phyloP scores from a whole-genome alignment of 1,140 invertebrate species.

The Drosophila ercepeae region DNA sequence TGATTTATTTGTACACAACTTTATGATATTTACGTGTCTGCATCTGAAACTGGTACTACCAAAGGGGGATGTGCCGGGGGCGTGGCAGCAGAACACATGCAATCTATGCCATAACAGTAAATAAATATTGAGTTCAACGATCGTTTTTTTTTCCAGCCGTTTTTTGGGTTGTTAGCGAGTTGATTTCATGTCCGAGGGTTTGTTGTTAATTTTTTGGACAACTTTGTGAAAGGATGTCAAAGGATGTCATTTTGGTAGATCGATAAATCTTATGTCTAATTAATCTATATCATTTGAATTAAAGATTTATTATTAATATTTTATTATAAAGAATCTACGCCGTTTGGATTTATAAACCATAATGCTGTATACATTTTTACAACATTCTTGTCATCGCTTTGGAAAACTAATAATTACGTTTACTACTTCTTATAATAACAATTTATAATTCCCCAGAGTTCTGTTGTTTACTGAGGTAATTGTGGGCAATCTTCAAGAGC shows the following conservation, averaged over 20 bases:
- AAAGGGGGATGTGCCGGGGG: not conserved
- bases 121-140: slow-evolving; percentile 30
- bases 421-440: not conserved
- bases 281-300: not conserved
- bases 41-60: slow-evolving; percentile 1
- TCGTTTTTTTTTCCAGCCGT: slow-evolving; percentile 5
- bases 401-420: not conserved
- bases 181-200: not conserved
- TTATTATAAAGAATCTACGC: not conserved
- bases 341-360: not conserved
- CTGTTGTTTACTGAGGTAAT: slow-evolving; percentile 1
- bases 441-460: not conserved
- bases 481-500: slow-evolving; percentile 2
- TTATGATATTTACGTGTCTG: slow-evolving; percentile 78
- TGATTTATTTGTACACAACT: slow-evolving; percentile 79
- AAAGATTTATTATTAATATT: not conserved
- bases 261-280: too few relatives aligned
- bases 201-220: not conserved
- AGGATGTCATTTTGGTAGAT: not conserved
- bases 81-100: slow-evolving; percentile 12
- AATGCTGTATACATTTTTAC: too few relatives aligned
- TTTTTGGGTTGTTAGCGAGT: not conserved
- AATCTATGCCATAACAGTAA: slow-evolving; percentile 49
- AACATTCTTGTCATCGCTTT: too few relatives aligned
- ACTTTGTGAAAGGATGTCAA: not conserved